Base-by-base conservation (phyloP, 2,888 invertebrate species). In the Thysanoteuthis rhombus region DNA sequence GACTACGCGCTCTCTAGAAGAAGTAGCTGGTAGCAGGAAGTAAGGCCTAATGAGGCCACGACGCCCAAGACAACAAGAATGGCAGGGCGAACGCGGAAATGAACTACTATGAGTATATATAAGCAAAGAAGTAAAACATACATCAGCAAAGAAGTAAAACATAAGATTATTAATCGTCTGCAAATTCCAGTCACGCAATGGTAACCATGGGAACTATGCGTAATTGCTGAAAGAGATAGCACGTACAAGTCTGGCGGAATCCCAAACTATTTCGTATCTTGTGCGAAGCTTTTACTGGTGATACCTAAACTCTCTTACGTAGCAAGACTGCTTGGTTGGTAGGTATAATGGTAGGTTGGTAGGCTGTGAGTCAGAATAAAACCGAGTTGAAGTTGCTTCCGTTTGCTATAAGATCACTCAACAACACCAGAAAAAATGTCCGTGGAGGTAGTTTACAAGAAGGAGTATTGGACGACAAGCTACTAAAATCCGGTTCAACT, bases 181-280 rank as follows among this genome's bases (percentile, higher is more conserved):
- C 75, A 75, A 75, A 75, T 75, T 75, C 75, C 75, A 75, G 75
- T 75, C 75, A 75, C n/a, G 75, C 75, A n/a, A 75, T 75, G n/a
- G 75, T 75, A 75, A 75, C 75, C 75, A 75, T 75, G 75, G 75
- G n/a, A 75, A 75, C 75, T 75, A 75, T n/a, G 75, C 75, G 75
- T 75, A 36, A 75, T 36, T 75, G n/a, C 75, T 75, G 75, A 75
- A 75, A 36, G 10, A 75, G 75, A 75, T 75, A 75, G 75, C 75
- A 36, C 0, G 19, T 75, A 75, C 75, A n/a, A n/a, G n/a, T 75
- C 25, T n/a, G 75, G 75, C 75, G 19, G 75, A n/a, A 75, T 75
- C 75, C 75, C 75, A 75, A 75, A n/a, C 75, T 75, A 75, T 75
- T 75, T 75, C 19, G n/a, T 10, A 75, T 75, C 75, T 4, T 75